These are phyloP conservation scores for Melitaea cinxia DNA, from an alignment of 1,140 invertebrate species.

Conservation along the genomic window DNA sequence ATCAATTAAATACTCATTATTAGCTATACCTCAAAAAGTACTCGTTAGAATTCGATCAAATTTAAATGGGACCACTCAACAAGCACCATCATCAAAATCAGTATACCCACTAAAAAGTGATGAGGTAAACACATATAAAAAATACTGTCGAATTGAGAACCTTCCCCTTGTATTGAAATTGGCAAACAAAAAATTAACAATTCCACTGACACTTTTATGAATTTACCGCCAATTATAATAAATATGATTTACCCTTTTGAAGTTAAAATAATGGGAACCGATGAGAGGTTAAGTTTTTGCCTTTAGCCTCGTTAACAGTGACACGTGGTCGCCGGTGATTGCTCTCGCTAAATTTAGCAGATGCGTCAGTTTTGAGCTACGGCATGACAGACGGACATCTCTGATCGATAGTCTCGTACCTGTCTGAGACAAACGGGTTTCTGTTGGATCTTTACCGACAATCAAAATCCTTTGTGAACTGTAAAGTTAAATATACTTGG, in stretches of 20 bases:
- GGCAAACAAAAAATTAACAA: no score
- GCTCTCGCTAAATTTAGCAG: constrained; percentile 51
- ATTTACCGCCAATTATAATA: no score
- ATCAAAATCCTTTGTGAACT: constrained; percentile 9
- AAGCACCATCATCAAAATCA: no score
- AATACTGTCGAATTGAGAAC: no score
- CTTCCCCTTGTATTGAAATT: no score
- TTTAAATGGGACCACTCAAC: no score
- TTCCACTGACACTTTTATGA: no score
- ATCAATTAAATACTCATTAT: no score
- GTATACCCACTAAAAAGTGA: no score
- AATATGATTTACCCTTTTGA: not conserved
- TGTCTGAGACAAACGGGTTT: constrained; percentile 34
- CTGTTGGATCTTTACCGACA: constrained; percentile 23
- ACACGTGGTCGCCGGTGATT: constrained; percentile 6
- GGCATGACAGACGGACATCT: constrained; percentile 44
- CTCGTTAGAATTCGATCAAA: no score
- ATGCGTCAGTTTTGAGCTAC: constrained; percentile 48
- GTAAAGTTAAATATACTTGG: not conserved
- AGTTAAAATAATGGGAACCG: not conserved
- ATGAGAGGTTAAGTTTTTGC: not conserved
- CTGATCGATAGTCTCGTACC: constrained; percentile 52
- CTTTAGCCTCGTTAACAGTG: constrained; percentile 5
- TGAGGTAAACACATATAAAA: no score
- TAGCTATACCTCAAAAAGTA: no score